These are phyloP conservation scores for Lutraria rhynchaena DNA, from an alignment of 1,140 invertebrate genomes.

Conservation along the genomic window DNA sequence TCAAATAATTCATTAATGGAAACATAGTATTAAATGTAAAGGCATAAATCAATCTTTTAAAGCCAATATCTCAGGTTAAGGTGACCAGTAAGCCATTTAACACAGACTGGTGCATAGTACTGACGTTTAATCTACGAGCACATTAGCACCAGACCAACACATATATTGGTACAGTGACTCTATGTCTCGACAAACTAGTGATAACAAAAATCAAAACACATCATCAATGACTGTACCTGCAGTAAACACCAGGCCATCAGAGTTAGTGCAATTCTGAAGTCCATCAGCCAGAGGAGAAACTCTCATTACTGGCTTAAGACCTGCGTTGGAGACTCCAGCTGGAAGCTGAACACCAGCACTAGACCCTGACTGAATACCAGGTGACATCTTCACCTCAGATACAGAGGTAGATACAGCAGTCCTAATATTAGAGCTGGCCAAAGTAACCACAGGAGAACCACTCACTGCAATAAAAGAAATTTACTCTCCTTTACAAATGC, in stretches of 20 bases:
- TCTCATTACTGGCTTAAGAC: constrained; percentile 76
- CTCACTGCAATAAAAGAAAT: constrained; percentile 60
- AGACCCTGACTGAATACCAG: constrained; percentile 26
- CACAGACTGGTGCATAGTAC: constrained; percentile 39
- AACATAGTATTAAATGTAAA: no score
- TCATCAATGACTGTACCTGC: constrained; percentile 15
- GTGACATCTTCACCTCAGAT: constrained; percentile 62
- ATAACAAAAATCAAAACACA: background rate
- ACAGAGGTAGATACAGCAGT: constrained; percentile 60
- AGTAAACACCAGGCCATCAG: constrained; percentile 25
- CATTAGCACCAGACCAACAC: constrained; percentile 30
- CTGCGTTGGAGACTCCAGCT: constrained; percentile 32
- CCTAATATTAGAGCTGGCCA: constrained; percentile 57
- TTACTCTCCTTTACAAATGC: background rate
- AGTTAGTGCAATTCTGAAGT: constrained; percentile 30
- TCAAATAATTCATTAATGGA: no score
- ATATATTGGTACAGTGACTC: constrained; percentile 25
- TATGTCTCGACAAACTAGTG: constrained; percentile 10
- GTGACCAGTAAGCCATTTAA: constrained; percentile 11
- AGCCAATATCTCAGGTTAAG: constrained; percentile 26
- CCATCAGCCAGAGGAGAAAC: constrained; percentile 75
- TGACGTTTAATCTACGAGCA: constrained; percentile 39
- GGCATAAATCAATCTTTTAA: no score
- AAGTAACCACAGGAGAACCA: constrained; percentile 68
- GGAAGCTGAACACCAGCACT: constrained; percentile 62